These are phyloP conservation scores for Alitta virens DNA, from an alignment of 2,888 invertebrate species.

Conservation along the genomic window DNA sequence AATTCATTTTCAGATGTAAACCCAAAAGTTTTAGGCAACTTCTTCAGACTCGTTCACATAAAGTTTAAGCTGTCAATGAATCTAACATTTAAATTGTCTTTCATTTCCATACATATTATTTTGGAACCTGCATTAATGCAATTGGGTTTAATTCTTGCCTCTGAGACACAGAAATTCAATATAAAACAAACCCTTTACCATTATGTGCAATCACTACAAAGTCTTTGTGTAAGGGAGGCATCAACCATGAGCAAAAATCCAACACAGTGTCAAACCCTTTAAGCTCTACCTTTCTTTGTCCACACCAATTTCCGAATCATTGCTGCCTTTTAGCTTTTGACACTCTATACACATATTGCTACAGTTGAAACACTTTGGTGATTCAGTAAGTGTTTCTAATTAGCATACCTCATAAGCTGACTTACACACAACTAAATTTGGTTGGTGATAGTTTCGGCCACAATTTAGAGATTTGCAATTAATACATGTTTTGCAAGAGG, in stretches of 20 bases:
- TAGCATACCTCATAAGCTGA: too few species aligned
- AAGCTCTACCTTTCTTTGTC: background rate
- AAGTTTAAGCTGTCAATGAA: background rate
- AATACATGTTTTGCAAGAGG: too few species aligned
- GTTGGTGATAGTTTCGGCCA: too few species aligned
- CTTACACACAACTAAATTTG: too few species aligned
- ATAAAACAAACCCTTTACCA: background rate
- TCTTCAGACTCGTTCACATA: background rate
- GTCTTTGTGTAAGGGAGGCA: background rate
- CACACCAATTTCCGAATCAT: background rate
- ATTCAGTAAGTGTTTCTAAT: too few species aligned
- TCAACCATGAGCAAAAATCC: background rate
- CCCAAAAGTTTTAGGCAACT: background rate
- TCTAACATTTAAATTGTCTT: background rate
- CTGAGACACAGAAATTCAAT: background rate
- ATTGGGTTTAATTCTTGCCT: background rate
- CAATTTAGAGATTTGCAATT: too few species aligned
- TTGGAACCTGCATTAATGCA: background rate
- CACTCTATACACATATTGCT: too few species aligned
- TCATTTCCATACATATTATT: background rate
- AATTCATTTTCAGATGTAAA: background rate
- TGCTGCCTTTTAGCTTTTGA: too few species aligned
- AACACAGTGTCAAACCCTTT: background rate
- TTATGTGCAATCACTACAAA: background rate
- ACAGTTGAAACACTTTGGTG: too few species aligned